phyloP scores from a whole-genome alignment of 2,797 vertebrate species.

The Margarornis squamiger region DNA sequence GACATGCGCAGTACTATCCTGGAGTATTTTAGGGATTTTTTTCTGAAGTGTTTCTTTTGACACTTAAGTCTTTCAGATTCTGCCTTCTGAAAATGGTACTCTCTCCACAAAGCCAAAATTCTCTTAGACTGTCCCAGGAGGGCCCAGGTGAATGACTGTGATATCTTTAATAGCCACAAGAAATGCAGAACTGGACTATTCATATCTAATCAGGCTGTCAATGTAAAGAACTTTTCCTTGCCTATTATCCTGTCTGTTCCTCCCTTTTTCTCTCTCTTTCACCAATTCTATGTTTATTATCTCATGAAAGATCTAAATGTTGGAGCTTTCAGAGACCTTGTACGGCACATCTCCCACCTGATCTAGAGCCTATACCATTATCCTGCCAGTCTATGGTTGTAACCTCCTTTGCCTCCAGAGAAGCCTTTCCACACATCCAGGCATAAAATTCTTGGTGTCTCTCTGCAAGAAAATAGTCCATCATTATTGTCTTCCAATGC shows the following conservation, averaged over 20 bases:
- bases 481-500: accelerated
- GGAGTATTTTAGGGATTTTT: not conserved
- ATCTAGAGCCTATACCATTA: accelerated
- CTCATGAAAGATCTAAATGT: not conserved
- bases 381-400: not conserved
- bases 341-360: too few species aligned
- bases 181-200: not conserved
- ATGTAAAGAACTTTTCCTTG: not conserved
- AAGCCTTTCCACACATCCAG: not conserved
- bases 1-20: not conserved
- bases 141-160: not conserved
- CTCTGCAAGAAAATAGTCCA: not conserved
- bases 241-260: not conserved
- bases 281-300: not conserved
- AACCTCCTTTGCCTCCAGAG: not conserved
- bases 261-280: not conserved
- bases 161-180: not conserved
- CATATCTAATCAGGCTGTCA: not conserved
- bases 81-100: not conserved
- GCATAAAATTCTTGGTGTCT: not conserved
- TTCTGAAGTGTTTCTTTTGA: not conserved
- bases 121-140: not conserved
- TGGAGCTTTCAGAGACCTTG: not conserved
- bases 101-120: not conserved
- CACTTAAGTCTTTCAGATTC: not conserved